Evolutionary conservation across 2,888 invertebrate species (phyloP).

Genomic region (Drosophila melanosoma): DNA sequence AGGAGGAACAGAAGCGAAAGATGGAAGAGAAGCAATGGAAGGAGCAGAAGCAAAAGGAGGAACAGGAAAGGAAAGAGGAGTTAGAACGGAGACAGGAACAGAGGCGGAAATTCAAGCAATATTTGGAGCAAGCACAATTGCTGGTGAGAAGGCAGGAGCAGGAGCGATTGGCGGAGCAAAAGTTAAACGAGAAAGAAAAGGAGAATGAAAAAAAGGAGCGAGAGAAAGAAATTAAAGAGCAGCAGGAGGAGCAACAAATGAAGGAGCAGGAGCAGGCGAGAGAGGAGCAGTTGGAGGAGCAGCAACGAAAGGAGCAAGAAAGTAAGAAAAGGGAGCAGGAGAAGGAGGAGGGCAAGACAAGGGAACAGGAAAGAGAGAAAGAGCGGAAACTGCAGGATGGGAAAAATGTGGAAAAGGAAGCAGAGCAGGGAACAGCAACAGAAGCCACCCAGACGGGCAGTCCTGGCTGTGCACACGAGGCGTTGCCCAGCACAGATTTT

Average conservation of each 20-base stretch:
- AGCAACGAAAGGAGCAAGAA: neutral
- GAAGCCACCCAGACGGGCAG: neutral
- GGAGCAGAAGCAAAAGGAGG: neutral
- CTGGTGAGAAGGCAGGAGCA: constrained; percentile 1
- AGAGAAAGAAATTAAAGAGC: neutral
- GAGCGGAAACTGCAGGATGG: neutral
- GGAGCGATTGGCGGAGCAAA: constrained; percentile 6
- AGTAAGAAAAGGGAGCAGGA: neutral
- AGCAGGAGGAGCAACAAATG: neutral
- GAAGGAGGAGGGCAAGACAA: neutral
- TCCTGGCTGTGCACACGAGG: constrained; percentile 16
- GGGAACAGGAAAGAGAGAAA: neutral
- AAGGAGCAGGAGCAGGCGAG: neutral
- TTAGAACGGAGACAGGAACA: neutral
- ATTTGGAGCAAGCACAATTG: neutral
- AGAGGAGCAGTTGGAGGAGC: neutral
- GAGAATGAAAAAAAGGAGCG: neutral
- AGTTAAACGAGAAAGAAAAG: neutral
- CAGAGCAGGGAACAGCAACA: neutral
- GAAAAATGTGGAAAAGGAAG: neutral
- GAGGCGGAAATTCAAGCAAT: neutral
- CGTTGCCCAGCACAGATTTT: constrained; percentile 6
- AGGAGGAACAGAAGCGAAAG: neutral
- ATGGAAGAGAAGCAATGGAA: neutral
- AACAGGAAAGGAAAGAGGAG: constrained; percentile 6